Evolutionary conservation across 2,888 invertebrate genomes (phyloP).

Genomic region (Epistrophe eligans): DNA sequence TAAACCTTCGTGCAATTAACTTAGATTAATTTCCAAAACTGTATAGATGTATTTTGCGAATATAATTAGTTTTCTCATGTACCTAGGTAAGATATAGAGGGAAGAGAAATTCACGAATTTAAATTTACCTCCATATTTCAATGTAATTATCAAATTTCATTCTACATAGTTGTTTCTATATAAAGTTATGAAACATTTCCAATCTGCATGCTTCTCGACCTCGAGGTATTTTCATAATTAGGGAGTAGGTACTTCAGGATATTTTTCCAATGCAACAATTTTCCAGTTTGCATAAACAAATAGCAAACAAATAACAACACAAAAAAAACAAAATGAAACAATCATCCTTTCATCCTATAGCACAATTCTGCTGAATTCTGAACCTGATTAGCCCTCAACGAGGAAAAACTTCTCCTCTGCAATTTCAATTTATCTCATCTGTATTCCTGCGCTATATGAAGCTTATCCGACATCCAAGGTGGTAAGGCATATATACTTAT

Average conservation of each 20-base stretch:
- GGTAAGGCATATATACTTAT: not conserved
- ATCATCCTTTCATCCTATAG: not conserved
- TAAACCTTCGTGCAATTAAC: not conserved
- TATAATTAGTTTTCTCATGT: not conserved
- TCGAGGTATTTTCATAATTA: slow-evolving; percentile 2
- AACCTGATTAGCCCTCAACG: slow-evolving; percentile 53
- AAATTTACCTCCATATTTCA: not conserved
- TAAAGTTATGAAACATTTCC: slow-evolving; percentile 24
- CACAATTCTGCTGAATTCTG: not conserved
- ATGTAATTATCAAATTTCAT: slow-evolving; percentile 19
- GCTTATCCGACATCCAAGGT: slow-evolving; percentile 29
- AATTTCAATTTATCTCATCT: slow-evolving; percentile 29
- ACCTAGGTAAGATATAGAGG: too few relatives aligned
- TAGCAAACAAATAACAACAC: not conserved
- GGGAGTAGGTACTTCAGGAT: not conserved
- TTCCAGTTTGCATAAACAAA: slow-evolving; percentile 20
- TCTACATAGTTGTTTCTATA: not conserved
- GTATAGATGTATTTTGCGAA: not conserved
- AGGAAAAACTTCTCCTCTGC: slow-evolving; percentile 50
- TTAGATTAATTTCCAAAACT: slow-evolving; percentile 5
- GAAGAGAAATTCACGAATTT: not conserved
- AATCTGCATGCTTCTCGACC: not conserved
- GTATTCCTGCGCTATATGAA: slow-evolving; percentile 19
- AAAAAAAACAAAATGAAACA: not conserved
- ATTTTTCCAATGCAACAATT: slow-evolving; percentile 33